Base-by-base conservation (phyloP, 2,113 vertebrate species). In the Tenrec ecaudatus region DNA sequence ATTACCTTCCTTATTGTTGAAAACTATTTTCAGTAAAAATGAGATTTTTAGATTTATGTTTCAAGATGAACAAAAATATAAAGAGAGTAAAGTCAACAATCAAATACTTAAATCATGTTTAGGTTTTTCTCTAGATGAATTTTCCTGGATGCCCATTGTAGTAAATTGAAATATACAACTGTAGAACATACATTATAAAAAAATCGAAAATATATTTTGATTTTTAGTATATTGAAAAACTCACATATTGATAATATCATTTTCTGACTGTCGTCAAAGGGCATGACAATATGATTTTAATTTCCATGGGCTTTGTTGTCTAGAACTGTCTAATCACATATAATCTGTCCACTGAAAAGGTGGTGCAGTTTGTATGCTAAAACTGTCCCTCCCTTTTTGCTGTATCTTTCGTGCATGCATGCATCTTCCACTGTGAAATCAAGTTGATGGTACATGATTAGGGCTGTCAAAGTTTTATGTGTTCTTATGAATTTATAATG, bases 401-500 rank as follows among this genome's bases (percentile, higher is more conserved):
- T 89, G 79, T 95, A 96, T 94, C n/a, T 95, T 97, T 81, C 75
- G 90, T 47, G 69, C 86, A 95, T 85, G 58, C 60, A 84, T 89
- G 29, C 2, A 86, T 92, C 82, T 92, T 96, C 62, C 43, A 38
- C 19, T 77, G 82, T 0, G 0, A 97, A 98, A 97, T 97, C 94
- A 92, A 77, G 79, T 82, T 97, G 95, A 97, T 97, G 94, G 68
- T 91, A 78, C 66, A 97, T 97, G 95, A 97, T 97, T 97, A 82
- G 82, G 97, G 96, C 94, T 97, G 97, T 97, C 93, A 97, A 92
- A 79, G 82, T 95, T 96, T 96, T 97, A 97, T 88, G 90, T 90
- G 96, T 93, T 94, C 64, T 91, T 97, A 89, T 95, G 95, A 97
- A 97, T 97, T 95, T 94, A 86, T 96, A 96, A 96, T 95, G 97